phyloP scores from a whole-genome alignment of 2,113 vertebrate genomes.

The Trichomycterus rosablanca region DNA sequence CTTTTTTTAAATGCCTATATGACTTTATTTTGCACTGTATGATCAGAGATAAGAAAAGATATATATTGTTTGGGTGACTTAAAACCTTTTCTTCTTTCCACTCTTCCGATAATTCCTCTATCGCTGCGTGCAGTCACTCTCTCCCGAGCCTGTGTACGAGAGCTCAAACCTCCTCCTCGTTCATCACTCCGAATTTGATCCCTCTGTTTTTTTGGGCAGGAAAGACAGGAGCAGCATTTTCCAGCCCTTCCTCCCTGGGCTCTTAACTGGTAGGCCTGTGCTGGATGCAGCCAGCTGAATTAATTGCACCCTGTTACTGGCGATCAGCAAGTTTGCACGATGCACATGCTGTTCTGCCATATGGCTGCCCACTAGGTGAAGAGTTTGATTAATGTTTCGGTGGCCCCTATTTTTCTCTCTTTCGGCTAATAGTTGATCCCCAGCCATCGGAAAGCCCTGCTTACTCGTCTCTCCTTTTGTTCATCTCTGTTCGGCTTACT shows the following conservation, averaged over 20 bases:
- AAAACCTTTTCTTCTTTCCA: slow-evolving; percentile 1
- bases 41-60: too few relatives aligned
- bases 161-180: slow-evolving; percentile 91
- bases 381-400: slow-evolving; percentile 99
- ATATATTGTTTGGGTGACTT: too few relatives aligned
- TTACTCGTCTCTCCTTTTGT: slow-evolving; percentile 45
- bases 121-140: slow-evolving; percentile 76
- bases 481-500: slow-evolving; percentile 35
- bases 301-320: slow-evolving; percentile 99
- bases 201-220: slow-evolving; percentile 83
- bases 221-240: slow-evolving; percentile 68
- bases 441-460: slow-evolving; percentile 74
- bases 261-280: slow-evolving; percentile 79
- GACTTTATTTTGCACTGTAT: too few relatives aligned
- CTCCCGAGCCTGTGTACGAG: slow-evolving; percentile 77
- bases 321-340: slow-evolving; percentile 99
- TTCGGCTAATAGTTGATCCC: slow-evolving; percentile 90
- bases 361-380: slow-evolving; percentile 99
- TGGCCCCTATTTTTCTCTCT: slow-evolving; percentile 74
- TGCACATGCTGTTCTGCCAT: slow-evolving; percentile 99
- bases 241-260: slow-evolving; percentile 56
- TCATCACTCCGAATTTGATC: slow-evolving; percentile 95
- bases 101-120: slow-evolving; percentile 40
- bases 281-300: slow-evolving; percentile 99
- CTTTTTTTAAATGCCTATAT: too few relatives aligned